Conservation (phyloP, 2,888 invertebrate species). For the Andrena camellia region DNA sequence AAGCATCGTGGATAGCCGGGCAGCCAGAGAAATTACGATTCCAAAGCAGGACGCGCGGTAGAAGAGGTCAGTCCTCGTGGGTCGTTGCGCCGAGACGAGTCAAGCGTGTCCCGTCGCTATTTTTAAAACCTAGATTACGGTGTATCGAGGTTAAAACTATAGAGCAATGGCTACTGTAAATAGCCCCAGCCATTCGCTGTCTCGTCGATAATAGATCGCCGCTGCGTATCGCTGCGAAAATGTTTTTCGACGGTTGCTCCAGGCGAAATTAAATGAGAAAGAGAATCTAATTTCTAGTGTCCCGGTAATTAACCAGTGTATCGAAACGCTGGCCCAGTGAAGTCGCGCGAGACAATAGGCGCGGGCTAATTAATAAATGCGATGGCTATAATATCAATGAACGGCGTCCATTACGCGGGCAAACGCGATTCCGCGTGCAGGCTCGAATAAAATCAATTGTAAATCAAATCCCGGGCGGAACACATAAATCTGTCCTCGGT, state of each 20-base stretch:
- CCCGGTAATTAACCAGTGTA: background rate
- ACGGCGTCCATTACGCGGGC: constrained; percentile 28
- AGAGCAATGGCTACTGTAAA: constrained; percentile 15
- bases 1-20: background rate
- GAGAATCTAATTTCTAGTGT: background rate
- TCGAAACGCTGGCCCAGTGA: background rate
- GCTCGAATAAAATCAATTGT: constrained; percentile 57
- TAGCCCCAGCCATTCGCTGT: background rate
- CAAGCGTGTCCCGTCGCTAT: background rate
- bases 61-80: background rate
- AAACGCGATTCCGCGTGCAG: constrained; percentile 4
- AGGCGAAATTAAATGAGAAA: background rate
- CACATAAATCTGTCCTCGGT: constrained; percentile 43
- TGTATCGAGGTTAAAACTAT: constrained; percentile 23
- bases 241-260: background rate
- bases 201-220: background rate
- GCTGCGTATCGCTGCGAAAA: background rate
- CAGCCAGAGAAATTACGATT: background rate
- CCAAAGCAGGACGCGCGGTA: background rate
- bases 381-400: constrained; percentile 18
- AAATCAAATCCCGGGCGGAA: constrained; percentile 48
- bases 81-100: background rate
- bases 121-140: constrained; percentile 21
- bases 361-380: constrained; percentile 22
- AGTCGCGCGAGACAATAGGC: background rate